Evolutionary conservation across 2,888 invertebrate species (phyloP), one percentile per base, ranked within the genome.

Genomic region (Nysson spinosus): DNA sequence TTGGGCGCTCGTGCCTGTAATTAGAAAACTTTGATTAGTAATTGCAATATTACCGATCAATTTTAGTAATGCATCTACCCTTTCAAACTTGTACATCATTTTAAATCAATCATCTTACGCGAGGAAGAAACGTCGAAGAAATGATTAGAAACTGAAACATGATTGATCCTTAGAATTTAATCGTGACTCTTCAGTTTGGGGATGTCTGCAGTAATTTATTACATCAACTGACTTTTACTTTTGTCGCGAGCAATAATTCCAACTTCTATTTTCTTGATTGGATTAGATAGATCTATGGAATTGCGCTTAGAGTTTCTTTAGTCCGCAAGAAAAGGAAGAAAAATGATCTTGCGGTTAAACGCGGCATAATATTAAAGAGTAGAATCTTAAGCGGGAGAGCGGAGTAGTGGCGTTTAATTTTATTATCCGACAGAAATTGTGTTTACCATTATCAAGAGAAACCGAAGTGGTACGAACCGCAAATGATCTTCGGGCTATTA

Each of bases 1-100:
- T 88, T 95, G 95, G 77, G 91, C 94, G 83, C 90, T 89, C 24
- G 78, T 72, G 52, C 84, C 86, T 86, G 74, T 4, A 71, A 80
- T 4, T 7, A 20, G 24, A 17, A 34, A 55, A n/a, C n/a, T n/a
- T 5, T 12, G 19, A 16, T 30, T 6, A 5, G 9, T 4, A 6
- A 20, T n/a, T n/a, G n/a, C n/a, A n/a, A n/a, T n/a, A n/a, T n/a
- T n/a, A n/a, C n/a, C n/a, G n/a, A n/a, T n/a, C n/a, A n/a, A n/a
- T n/a, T n/a, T n/a, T n/a, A n/a, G n/a, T n/a, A n/a, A n/a, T n/a
- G n/a, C n/a, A n/a, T n/a, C n/a, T n/a, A n/a, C n/a, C n/a, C n/a
- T n/a, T n/a, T n/a, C n/a, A n/a, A n/a, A n/a, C n/a, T n/a, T n/a
- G n/a, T n/a, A n/a, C n/a, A n/a, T n/a, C n/a, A n/a, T n/a, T n/a